Evolutionary conservation across 2,888 invertebrate genomes (phyloP), one percentile per base, ranked within the genome.

Genomic region (Serrognathus titanus): DNA sequence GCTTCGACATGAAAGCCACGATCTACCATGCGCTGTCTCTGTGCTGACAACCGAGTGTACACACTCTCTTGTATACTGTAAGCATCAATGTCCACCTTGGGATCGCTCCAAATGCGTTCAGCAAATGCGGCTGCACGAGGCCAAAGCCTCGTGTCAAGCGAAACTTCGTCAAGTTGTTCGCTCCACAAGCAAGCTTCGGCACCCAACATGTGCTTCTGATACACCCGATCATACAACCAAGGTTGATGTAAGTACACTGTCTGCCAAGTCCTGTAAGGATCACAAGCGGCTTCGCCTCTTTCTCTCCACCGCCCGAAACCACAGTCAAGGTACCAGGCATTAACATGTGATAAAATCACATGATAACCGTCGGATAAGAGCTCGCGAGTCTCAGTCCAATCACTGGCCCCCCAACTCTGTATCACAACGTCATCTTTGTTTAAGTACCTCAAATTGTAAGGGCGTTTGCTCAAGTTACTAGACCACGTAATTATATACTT

Each of bases 241-340:
- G 92, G 92, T 62, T 88, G 82, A 75, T 93, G 92, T 74, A 87
- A 89, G 78, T 93, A 94, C 48, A 92, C 84, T 61, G 88, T 88
- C 75, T 93, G 92, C 93, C 93, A 93, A 48, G 90, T 88, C 58
- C 89, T 85, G 76, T 93, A 94, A 7, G 92, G 92, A 13, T 92
- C 90, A 74, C 93, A 94, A 66, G 92, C 90, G 1, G 90, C 92
- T 65, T 90, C 90, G 1, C 90, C 90, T 31, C 85, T 86, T 70
- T 90, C 88, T 20, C 92, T 82, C 93, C 93, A 93, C 62, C 87
- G 87, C 0, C 91, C 92, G 73, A 90, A 92, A 1, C 93, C 93
- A 72, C 92, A 93, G 75, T 93, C 92, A 63, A 93, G 80, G 77
- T 92, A 93, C 90, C 91, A 91, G 3, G 91, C 90, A 73, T 93